Base-by-base conservation (phyloP, 1,140 invertebrate species). In the Apis laboriosa region DNA sequence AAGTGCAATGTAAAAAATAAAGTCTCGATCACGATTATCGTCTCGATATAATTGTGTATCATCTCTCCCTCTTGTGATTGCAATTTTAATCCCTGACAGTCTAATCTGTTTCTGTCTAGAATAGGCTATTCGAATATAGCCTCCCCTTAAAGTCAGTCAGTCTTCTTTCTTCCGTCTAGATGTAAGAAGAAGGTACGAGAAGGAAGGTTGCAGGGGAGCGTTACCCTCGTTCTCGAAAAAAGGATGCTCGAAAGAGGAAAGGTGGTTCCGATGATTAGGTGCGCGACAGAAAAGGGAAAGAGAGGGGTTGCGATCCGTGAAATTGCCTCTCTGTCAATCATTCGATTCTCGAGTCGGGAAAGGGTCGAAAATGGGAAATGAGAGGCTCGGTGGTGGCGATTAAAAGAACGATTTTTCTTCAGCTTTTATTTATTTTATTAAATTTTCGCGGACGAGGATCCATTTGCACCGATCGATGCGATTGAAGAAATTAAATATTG, bases 241-340 rank as follows among this genome's bases (percentile, higher is more conserved):
- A 81, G 78, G 68, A 66, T 64, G 55, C 51, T 58, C 76, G 43
- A 5, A 63, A 77, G 64, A 60, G 68, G 11, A 15, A 7, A 64
- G 78, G 63, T 63, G 75, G 64, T 85, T 85, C 68, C 73, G 84
- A 80, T 85, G 84, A 85, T 85, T 85, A 85, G 64, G 58, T 17
- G 60, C 63, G 60, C 64, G 76, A 63, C 12, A 28, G 13, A 11
- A 19, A n/a, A 28, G 8, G 17, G 5, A 66, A n/a, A 71, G 49
- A 61, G 51, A 64, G 76, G 15, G 43, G n/a, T 9, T 17, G 53
- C 43, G 61, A 49, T 64, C 49, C 75, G 34, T 83, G 81, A 87
- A 81, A 84, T 88, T 83, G 75, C 71, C 56, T 81, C 61, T 80
- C 70, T 80, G 68, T 84, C 87, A 72, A 86, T 86, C 76, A 86